Base-by-base conservation (phyloP, 2,888 invertebrate species). In the Liopterus haemorrhoidalis region DNA sequence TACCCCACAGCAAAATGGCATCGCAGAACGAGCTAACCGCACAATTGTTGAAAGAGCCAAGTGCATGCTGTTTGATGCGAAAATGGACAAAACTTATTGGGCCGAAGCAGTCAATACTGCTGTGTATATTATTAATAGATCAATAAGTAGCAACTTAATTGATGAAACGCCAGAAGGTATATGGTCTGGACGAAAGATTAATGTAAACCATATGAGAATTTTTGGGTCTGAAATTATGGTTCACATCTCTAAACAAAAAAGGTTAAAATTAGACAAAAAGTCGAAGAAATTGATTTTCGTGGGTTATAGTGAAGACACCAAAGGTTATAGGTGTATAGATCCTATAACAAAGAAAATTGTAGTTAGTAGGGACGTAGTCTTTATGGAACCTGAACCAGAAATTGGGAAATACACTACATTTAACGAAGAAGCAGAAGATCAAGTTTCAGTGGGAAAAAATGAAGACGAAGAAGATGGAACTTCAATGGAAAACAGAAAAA, bases 1-100 rank as follows among this genome's bases (percentile, higher is more conserved):
- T 27, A 60, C 53, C 1, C 63, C 61, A 2, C 52, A 64, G 40
- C 59, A 63, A 33, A 65, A 65, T 49, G 62, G 62, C 0, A 46
- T 53, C 5, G 57, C 60, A 4, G 61, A 66, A 43, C 24, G 54
- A 11, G 49, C 47, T 25, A 59, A 58, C 28, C 20, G 58, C 2
- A 54, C 54, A 5, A 16, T 57, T 2, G 52, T 58, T 9, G 59
- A 59, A 39, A 56, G 46, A 27, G 54, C 54, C n/a, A 49, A 50
- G 20, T 56, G 57, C 14, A 40, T 59, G 46, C 9, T 57, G 9
- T 55, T 54, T 32, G 56, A 57, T 38, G 54, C 55, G 2, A 49
- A 54, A 8, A 36, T 59, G n/a, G 46, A 45, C 11, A 53, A 51
- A 8, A 27, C 27, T 5, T 57, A 50, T 48, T 57, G 60, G 61